Conservation (phyloP, 2,888 invertebrate species). For the Caenorhabditis sulstoni region DNA sequence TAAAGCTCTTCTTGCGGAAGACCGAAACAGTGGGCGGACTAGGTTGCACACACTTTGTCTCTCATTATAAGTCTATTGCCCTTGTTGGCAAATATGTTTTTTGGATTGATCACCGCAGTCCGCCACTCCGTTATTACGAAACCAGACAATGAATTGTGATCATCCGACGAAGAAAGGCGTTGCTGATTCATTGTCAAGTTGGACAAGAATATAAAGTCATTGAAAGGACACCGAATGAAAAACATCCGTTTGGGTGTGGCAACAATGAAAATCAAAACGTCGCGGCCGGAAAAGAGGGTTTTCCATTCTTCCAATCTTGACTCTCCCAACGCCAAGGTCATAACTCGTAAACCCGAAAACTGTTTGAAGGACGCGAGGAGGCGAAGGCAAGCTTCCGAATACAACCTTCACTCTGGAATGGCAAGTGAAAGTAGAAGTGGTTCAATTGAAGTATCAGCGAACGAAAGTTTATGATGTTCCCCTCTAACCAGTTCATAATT, state of each 20-base stretch:
- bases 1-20: slow-evolving; percentile 45
- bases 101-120: slow-evolving; percentile 45
- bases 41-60: slow-evolving; percentile 43
- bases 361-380: slow-evolving; percentile 12
- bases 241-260: slow-evolving; percentile 50
- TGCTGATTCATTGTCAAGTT: slow-evolving; percentile 1
- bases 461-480: slow-evolving; percentile 32
- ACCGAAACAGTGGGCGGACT: slow-evolving; percentile 49
- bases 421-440: slow-evolving; percentile 32
- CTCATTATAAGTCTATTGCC: slow-evolving; percentile 54
- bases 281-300: slow-evolving; percentile 5
- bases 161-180: background rate
- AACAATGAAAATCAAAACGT: slow-evolving; percentile 26
- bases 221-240: slow-evolving; percentile 13
- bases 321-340: slow-evolving; percentile 35
- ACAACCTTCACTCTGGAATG: slow-evolving; percentile 23
- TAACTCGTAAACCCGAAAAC: slow-evolving; percentile 4
- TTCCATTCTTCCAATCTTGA: slow-evolving; percentile 29
- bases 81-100: slow-evolving; percentile 60
- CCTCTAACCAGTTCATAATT: slow-evolving; percentile 15
- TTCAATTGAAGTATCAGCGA: slow-evolving; percentile 48
- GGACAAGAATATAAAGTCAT: slow-evolving; percentile 7
- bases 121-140: slow-evolving; percentile 37
- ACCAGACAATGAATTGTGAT: slow-evolving; percentile 16
- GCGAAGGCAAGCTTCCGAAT: slow-evolving; percentile 42